A percentile compares a stretch with the other conserved stretches of the same genome.
Conservation (phyloP, 2,113 vertebrate genomes). For the Tyto alba region DNA sequence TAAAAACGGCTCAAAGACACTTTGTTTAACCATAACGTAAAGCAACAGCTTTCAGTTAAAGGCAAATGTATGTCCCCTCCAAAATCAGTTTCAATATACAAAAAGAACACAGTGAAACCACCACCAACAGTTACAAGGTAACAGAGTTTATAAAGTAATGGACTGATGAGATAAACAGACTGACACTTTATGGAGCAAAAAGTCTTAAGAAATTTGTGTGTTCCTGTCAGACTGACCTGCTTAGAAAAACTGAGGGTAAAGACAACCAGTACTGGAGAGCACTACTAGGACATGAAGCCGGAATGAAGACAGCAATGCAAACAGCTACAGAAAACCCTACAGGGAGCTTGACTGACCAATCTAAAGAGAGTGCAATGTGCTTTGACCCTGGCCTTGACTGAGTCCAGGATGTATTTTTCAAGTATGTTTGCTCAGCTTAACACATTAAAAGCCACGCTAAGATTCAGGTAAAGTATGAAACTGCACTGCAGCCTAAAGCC, state of each 20-base stretch:
- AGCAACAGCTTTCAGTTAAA: neutral
- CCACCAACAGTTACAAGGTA: neutral
- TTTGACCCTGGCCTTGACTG: neutral
- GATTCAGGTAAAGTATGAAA: neutral
- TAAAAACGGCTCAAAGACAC: neutral
- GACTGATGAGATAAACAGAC: neutral
- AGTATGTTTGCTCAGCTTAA: neutral
- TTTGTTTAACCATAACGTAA: neutral
- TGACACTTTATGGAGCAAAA: neutral
- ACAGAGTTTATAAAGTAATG: neutral
- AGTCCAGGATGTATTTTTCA: neutral
- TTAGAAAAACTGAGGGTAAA: neutral
- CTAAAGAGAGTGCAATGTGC: fast-evolving
- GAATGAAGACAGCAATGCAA: neutral
- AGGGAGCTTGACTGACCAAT: neutral
- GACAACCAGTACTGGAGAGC: neutral
- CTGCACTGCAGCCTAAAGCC: neutral
- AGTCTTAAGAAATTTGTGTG: neutral
- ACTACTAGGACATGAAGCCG: neutral
- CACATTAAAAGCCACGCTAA: neutral
- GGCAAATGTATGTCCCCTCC: neutral
- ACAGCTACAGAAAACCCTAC: neutral
- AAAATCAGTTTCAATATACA: neutral
- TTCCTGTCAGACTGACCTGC: neutral
- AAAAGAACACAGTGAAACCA: neutral